Conservation (phyloP, 2,113 vertebrate genomes). For the Salvelinus fontinalis region DNA sequence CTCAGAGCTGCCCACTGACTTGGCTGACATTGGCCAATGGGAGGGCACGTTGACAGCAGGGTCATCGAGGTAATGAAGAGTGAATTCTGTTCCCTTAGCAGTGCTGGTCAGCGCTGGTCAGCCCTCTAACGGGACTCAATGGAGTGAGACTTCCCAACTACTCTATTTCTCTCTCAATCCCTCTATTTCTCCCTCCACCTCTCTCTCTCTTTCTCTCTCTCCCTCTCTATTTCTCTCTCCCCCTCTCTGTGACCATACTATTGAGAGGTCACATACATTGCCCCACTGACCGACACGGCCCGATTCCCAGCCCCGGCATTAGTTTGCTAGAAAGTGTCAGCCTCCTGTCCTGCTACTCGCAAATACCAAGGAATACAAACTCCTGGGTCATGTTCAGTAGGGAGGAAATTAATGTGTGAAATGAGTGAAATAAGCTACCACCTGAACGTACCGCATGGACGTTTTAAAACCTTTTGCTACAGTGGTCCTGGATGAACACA, state of each 20-base stretch:
- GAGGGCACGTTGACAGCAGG: conserved; percentile 34
- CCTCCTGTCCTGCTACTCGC: conserved; percentile 1
- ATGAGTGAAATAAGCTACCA: too few relatives aligned
- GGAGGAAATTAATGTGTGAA: too few relatives aligned
- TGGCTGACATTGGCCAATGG: conserved; percentile 25
- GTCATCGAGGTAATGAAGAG: conserved; percentile 30
- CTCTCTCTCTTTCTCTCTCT: neutral
- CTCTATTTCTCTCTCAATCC: neutral
- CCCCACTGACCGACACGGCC: conserved; percentile 35
- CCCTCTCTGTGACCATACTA: conserved; percentile 28
- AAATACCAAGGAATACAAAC: conserved; percentile 21
- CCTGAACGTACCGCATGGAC: too few relatives aligned
- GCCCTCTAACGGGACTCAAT: conserved; percentile 28
- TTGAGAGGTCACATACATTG: conserved; percentile 29
- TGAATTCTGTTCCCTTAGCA: conserved; percentile 31
- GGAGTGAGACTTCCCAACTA: conserved; percentile 19
- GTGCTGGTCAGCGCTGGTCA: conserved; percentile 21
- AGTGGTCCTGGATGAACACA: neutral
- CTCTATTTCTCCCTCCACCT: too few relatives aligned
- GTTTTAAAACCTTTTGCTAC: too few relatives aligned
- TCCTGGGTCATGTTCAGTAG: conserved; percentile 3
- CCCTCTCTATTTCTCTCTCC: neutral
- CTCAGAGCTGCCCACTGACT: conserved; percentile 27
- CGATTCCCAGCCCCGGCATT: conserved; percentile 30
- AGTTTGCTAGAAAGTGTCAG: conserved; percentile 14